Evolutionary conservation across 1,140 invertebrate genomes (phyloP).

Genomic region (Nomia melanderi): DNA sequence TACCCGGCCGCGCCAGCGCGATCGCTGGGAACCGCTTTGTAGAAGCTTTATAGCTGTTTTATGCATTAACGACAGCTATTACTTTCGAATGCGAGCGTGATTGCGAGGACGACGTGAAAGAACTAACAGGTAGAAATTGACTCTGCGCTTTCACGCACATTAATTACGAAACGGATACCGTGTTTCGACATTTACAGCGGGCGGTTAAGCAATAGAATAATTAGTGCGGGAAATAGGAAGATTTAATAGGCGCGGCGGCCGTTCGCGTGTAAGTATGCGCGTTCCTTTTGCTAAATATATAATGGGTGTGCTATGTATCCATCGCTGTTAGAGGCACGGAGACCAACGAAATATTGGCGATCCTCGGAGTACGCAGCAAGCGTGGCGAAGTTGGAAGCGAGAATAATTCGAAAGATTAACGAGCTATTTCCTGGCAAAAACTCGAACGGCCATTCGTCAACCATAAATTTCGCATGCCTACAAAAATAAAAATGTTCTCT

Average conservation of each 20-base stretch:
- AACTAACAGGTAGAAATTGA: not conserved
- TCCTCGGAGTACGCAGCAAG: constrained; percentile 31
- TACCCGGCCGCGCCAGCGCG: not conserved
- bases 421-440: constrained; percentile 73
- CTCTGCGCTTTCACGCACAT: constrained; percentile 2
- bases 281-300: not conserved
- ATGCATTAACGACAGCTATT: not conserved
- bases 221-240: not conserved
- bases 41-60: constrained; percentile 13
- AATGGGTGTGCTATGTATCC: too few relatives aligned
- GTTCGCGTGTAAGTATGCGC: not conserved
- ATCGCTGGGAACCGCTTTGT: constrained; percentile 16
- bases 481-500: constrained; percentile 69
- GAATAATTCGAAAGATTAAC: constrained; percentile 76
- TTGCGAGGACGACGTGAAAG: not conserved
- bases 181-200: not conserved
- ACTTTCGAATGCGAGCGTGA: not conserved
- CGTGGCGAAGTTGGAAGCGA: constrained; percentile 66
- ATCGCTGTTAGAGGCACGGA: not conserved
- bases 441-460: constrained; percentile 72
- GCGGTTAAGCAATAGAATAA: not conserved
- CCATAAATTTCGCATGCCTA: constrained; percentile 68
- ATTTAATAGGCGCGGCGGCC: not conserved
- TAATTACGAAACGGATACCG: not conserved
- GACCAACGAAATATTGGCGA: constrained; percentile 53